Base-by-base conservation (phyloP, 2,797 vertebrate genomes). In the Masticophis lateralis region DNA sequence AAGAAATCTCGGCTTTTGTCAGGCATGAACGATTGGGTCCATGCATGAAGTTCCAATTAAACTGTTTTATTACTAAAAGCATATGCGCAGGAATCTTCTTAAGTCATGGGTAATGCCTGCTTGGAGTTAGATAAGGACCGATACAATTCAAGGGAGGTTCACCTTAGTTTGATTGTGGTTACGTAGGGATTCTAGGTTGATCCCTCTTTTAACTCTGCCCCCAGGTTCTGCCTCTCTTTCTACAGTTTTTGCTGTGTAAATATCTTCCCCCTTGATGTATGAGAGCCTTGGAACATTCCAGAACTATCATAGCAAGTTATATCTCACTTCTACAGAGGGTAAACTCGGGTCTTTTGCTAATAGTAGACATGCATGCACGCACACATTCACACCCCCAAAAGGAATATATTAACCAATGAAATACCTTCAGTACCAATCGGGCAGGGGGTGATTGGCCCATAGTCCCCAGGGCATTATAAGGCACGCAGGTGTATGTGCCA, bases 401-500 rank as follows among this genome's bases (percentile, higher is more conserved):
- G 74, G 20, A 2, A 59, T 28, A 86, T 5, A 86, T 79, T n/a
- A 5, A 56, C 27, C 12, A 12, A 3, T 0, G 13, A 92, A 53
- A 96, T 97, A 99, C 99, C 99, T 99, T 99, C 98, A 99, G 99
- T 98, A 99, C 99, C 98, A 99, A 98, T 98, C 98, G 98, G 94
- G 99, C 99, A 95, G 99, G 99, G 97, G 99, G 98, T 97, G 99
- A 99, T 98, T 99, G 99, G 98, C 99, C 99, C 98, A 99, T 99
- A 96, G 99, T 99, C 98, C 99, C 99, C 98, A 99, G 97, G 97
- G 98, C 98, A 90, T 99, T 99, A 98, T 99, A 99, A 99, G 99
- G 99, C 99, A 99, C 98, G 97, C 99, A 99, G 98, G 99, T 99
- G 97, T 99, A 99, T 97, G 99, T 99, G 99, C 99, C 99, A 96